Base-by-base conservation (phyloP, 2,797 vertebrate genomes). In the Tinamus major region DNA sequence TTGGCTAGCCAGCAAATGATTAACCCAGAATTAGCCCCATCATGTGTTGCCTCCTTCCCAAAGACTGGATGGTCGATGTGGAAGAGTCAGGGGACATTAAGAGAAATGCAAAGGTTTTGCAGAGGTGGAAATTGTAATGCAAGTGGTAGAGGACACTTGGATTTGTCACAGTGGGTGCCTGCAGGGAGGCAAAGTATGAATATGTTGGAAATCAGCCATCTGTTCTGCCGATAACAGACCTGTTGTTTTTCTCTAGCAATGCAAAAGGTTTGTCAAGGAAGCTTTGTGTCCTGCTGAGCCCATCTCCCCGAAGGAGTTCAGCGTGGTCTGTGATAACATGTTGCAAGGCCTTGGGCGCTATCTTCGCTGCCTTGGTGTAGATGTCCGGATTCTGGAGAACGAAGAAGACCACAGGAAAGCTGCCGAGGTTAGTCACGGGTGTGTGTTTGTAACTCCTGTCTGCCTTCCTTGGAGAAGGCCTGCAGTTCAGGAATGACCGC, bases 241-340 rank as follows among this genome's bases (percentile, higher is more conserved):
- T 84, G 64, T 77, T 44, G 42, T 44, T 62, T 64, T 33, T 33
- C 70, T 61, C 35, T 53, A 96, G 95, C 89, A 83, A 4, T 56
- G 74, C 10, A 26, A 6, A 7, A 85, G 56, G 13, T 4, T 29
- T 31, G 21, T 3, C 18, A 17, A 2, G 4, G 79, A 84, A 19
- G 4, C 44, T 9, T 44, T 26, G 0, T 0, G 1, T 46, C 6
- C 51, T 63, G 53, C 70, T 12, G 64, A 42, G 1, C 77, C 96
- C 31, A 46, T 98, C 31, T 89, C 94, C 4, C 98, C 98, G 1
- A 96, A 90, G 89, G 97, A 99, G 93, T 98, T 99, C 96, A 97
- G 97, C 0, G 98, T 98, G 89, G 98, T 99, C 79, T 99, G 99
- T 44, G 99, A 99, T 95, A 99, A 98, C 97, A 99, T 99, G 99